Percentiles rank a stretch among this genome's conserved stretches.
Evolutionary conservation across 2,113 vertebrate species (phyloP).

Genomic region (Ageneiosus marmoratus): DNA sequence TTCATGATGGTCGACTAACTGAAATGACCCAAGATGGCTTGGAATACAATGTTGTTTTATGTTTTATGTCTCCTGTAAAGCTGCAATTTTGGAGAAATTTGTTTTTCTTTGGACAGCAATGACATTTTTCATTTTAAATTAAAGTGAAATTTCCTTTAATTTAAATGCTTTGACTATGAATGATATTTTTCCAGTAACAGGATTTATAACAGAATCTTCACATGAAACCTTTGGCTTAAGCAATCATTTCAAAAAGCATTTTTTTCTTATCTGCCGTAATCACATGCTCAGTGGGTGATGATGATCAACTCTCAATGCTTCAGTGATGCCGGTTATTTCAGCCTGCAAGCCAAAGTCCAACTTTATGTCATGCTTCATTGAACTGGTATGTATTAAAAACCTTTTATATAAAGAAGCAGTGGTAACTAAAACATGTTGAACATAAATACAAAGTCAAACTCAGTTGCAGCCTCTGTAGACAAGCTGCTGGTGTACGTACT

Average conservation of each 20-base stretch:
- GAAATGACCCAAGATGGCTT: too few species aligned
- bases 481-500: background rate
- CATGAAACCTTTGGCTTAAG: background rate
- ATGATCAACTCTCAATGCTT: background rate
- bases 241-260: background rate
- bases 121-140: background rate
- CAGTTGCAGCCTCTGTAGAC: background rate
- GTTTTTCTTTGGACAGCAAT: too few species aligned
- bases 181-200: background rate
- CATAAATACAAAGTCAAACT: background rate
- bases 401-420: background rate
- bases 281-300: background rate
- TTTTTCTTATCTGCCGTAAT: conserved; percentile 1
- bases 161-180: background rate
- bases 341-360: background rate
- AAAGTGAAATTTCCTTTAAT: background rate
- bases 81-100: too few species aligned
- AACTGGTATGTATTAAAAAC: background rate
- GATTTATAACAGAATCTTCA: background rate
- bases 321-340: background rate
- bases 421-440: background rate
- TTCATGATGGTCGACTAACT: too few species aligned
- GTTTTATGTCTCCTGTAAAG: too few species aligned
- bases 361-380: background rate
- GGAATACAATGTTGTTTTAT: too few species aligned